Conservation (phyloP, 2,888 invertebrate genomes). For the Dolichopus griseipennis region DNA sequence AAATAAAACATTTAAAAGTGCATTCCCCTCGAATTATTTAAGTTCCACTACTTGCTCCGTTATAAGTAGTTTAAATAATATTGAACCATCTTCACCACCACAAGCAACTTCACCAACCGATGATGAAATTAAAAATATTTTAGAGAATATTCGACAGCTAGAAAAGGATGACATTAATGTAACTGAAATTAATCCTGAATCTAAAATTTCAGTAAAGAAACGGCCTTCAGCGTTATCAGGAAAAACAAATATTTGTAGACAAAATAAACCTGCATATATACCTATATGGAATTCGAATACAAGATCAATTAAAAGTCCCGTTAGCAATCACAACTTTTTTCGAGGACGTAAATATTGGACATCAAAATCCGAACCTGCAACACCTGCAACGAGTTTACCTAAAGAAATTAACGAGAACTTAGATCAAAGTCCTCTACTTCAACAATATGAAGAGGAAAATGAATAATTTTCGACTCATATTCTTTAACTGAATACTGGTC, state of each 20-base stretch:
- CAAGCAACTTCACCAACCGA: conserved; percentile 71
- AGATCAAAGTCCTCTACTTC: conserved; percentile 57
- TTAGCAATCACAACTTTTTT: conserved; percentile 35
- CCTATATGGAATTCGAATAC: conserved; percentile 45
- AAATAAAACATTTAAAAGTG: neutral
- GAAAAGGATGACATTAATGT: conserved; percentile 29
- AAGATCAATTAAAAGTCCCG: conserved; percentile 35
- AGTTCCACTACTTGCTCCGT: conserved; percentile 54
- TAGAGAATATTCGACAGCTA: conserved; percentile 62
- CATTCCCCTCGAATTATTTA: conserved; percentile 34
- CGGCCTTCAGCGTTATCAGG: conserved; percentile 35
- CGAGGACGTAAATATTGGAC: conserved; percentile 52
- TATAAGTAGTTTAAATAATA: conserved; percentile 58
- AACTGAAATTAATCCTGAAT: neutral
- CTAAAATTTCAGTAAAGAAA: conserved; percentile 26
- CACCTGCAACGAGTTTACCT: conserved; percentile 57
- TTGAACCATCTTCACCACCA: conserved; percentile 65
- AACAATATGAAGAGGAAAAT: conserved; percentile 49
- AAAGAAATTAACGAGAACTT: conserved; percentile 52
- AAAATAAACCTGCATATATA: conserved; percentile 63
- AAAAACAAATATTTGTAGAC: conserved; percentile 46
- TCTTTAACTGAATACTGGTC: too few species aligned
- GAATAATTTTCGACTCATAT: too few species aligned
- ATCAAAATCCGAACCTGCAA: conserved; percentile 71
- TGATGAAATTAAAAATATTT: conserved; percentile 59